Percentiles rank a stretch among this genome's conserved stretches.
Conservation (phyloP, 1,140 invertebrate species). For the Nixonia krombeini region DNA sequence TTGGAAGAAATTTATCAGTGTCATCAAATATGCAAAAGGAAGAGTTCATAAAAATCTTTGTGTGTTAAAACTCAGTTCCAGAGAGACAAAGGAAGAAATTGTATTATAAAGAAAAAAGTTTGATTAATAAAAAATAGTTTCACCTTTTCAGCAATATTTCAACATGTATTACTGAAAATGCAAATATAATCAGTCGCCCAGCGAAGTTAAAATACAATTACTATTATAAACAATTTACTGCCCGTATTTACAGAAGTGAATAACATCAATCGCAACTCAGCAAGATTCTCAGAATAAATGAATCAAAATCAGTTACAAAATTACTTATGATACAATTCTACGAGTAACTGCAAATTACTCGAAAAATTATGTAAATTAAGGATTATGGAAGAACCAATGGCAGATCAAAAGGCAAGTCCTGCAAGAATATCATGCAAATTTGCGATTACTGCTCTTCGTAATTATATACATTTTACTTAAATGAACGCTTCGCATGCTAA, state of each 20-base stretch:
- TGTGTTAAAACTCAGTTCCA: no score
- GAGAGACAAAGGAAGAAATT: background rate
- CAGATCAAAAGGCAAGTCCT: background rate
- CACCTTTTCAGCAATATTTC: background rate
- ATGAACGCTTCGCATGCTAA: background rate
- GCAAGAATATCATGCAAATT: background rate
- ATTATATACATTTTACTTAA: no score
- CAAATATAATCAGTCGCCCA: background rate
- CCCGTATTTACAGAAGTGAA: background rate
- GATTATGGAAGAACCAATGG: background rate
- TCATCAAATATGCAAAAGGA: background rate
- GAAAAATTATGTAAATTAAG: background rate
- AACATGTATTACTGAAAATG: background rate
- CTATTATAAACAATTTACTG: background rate
- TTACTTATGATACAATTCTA: background rate
- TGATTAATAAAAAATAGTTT: background rate
- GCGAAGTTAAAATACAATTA: background rate
- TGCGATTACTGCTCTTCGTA: no score
- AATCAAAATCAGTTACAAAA: no score
- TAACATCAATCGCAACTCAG: background rate
- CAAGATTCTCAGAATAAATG: background rate
- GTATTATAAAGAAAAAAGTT: background rate
- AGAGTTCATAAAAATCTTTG: background rate
- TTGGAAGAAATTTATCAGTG: constrained; percentile 1
- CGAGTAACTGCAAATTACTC: background rate